Evolutionary conservation across 2,888 invertebrate species (phyloP), one percentile per base, ranked within the genome.

Genomic region (Rhamnusium bicolor): DNA sequence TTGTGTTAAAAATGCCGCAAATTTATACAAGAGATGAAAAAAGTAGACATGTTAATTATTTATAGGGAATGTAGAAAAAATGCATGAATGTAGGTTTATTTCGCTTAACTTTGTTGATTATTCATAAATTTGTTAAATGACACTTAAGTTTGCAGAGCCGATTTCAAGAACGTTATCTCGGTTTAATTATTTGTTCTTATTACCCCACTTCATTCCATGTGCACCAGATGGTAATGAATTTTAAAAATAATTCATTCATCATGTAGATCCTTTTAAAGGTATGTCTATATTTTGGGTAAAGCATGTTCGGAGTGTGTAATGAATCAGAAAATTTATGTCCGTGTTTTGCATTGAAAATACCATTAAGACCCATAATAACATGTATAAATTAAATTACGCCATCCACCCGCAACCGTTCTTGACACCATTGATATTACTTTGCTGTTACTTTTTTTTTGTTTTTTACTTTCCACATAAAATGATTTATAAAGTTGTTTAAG

Each of bases 301-400:
- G 51, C 61, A 21, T 66, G 66, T 63, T 32, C 18, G 49, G 63
- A 56, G 62, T 19, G 56, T 32, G 12, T 53, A 73, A 71, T 71
- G 74, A 71, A 71, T 71, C 68, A 71, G 62, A 68, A 62, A 74
- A 71, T 74, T 74, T 71, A 74, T 65, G 71, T 40, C 49, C 71
- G 49, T 40, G 63, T 14, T 29, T 49, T 47, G 53, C 62, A 74
- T 46, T 40, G 66, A 56, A 63, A 65, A 54, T 63, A 27, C 61
- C 61, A 71, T 74, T 74, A 71, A 71, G 54, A 27, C 62, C 24
- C 40, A 61, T 74, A 71, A 71, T 74, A 65, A 63, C 63, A 21
- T 5, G 21, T 27, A 70, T 70, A 70, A 70, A 73, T 69, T 51
- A 73, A 32, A 19, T 62, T 67, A 49, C 56, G 19, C 56, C 69